A percentile compares a stretch with the other conserved stretches of the same genome.
Conservation (phyloP, 2,113 vertebrate genomes). For the Pampusana beccarii region DNA sequence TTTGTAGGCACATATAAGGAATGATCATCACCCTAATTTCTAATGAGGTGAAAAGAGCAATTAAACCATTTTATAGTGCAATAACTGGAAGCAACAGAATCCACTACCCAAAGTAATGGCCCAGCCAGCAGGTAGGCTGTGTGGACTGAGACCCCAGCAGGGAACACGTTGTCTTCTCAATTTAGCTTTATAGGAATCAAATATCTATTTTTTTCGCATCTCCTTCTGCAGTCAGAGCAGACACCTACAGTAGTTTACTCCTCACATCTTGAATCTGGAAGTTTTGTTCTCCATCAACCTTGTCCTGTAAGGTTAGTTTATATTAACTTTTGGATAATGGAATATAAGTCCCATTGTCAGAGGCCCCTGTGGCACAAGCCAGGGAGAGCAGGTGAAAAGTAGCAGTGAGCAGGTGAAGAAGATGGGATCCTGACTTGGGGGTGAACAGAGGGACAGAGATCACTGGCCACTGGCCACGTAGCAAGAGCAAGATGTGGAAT, state of each 20-base stretch:
- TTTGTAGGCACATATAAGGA: background rate
- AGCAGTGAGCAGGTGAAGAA: background rate
- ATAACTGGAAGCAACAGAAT: background rate
- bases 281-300: background rate
- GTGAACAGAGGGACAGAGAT: background rate
- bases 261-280: background rate
- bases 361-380: background rate
- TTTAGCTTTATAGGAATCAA: background rate
- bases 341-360: background rate
- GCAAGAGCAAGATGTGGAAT: background rate
- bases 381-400: background rate
- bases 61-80: background rate
- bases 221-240: background rate
- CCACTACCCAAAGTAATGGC: background rate
- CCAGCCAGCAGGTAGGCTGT: background rate
- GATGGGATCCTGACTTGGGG: background rate
- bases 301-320: background rate
- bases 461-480: background rate
- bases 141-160: background rate
- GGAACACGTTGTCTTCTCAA: background rate
- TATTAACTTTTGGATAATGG: background rate
- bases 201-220: background rate
- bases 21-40: background rate
- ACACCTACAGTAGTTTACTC: background rate
- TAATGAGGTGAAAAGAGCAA: background rate